phyloP scores from a whole-genome alignment of 1,140 invertebrate genomes.

The Saxidomus purpurata region DNA sequence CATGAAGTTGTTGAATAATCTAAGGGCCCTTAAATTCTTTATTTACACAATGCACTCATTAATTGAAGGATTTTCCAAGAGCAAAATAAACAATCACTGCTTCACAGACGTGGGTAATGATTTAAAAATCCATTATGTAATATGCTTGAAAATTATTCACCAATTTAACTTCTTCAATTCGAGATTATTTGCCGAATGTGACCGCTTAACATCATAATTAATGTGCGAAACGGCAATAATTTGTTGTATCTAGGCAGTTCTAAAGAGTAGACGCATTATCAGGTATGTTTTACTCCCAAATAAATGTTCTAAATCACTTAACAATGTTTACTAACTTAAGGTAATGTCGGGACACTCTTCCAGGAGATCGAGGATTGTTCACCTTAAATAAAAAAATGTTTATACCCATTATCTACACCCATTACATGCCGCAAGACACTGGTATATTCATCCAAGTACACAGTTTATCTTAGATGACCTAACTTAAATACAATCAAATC shows the following conservation, averaged over 20 bases:
- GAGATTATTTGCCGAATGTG: constrained; percentile 42
- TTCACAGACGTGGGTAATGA: neutral
- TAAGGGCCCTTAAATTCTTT: neutral
- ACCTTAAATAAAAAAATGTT: neutral
- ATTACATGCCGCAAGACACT: no score
- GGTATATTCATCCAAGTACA: no score
- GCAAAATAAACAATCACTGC: neutral
- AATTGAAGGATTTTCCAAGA: neutral
- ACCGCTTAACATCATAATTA: constrained; percentile 16
- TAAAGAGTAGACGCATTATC: neutral
- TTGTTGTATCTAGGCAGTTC: constrained; percentile 2
- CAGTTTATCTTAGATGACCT: no score
- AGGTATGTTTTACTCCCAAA: constrained; percentile 27
- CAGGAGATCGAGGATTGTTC: constrained; percentile 24
- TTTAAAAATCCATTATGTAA: constrained; percentile 33
- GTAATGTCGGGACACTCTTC: neutral
- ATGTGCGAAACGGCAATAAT: constrained; percentile 35
- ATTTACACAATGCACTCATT: neutral
- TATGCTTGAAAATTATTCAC: constrained; percentile 6
- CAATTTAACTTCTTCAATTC: constrained; percentile 32
- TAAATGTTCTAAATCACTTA: constrained; percentile 37
- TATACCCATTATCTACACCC: no score
- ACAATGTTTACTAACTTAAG: constrained; percentile 21
- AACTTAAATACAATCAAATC: no score
- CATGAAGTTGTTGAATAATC: neutral